A percentile compares a stretch with the other conserved stretches of the same genome.
Conservation (phyloP, 2,888 invertebrate species). For the Drosophila anceps region DNA sequence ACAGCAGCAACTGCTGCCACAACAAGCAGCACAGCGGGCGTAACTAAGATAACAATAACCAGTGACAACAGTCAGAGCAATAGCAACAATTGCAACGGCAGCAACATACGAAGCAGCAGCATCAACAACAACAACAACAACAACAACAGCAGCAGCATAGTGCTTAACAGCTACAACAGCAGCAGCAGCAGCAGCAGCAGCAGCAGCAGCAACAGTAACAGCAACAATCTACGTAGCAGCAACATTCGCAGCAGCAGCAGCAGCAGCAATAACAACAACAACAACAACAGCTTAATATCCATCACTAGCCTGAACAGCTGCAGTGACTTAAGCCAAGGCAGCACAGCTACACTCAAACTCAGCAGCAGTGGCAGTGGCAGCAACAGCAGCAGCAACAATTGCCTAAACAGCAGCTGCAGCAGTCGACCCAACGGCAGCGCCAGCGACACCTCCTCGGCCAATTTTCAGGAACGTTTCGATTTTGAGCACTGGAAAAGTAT, state of each 20-base stretch:
- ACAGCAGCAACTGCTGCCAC: slow-evolving; percentile 31
- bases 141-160: slow-evolving; percentile 14
- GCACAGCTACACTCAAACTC: slow-evolving; percentile 60
- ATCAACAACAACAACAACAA: slow-evolving; percentile 18
- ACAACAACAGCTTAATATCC: slow-evolving; percentile 66
- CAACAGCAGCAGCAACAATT: slow-evolving; percentile 38
- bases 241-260: slow-evolving; percentile 28
- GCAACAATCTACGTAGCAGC: slow-evolving; percentile 27
- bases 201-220: slow-evolving; percentile 35
- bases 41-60: slow-evolving; percentile 70
- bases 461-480: slow-evolving; percentile 85
- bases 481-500: slow-evolving; percentile 89
- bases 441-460: slow-evolving; percentile 83
- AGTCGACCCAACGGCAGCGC: slow-evolving; percentile 58
- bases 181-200: too few relatives aligned
- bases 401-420: slow-evolving; percentile 58
- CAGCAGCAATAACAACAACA: slow-evolving; percentile 30
- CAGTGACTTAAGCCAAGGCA: slow-evolving; percentile 59
- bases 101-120: slow-evolving; percentile 18
- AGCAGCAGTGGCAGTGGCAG: slow-evolving; percentile 43
- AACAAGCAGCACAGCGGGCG: slow-evolving; percentile 57
- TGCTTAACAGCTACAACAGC: slow-evolving; percentile 28
- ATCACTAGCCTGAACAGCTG: slow-evolving; percentile 74
- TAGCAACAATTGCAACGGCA: slow-evolving; percentile 24
- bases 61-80: slow-evolving; percentile 49